phyloP scores from a whole-genome alignment of 2,888 invertebrate species.

The Euclidia mi region DNA sequence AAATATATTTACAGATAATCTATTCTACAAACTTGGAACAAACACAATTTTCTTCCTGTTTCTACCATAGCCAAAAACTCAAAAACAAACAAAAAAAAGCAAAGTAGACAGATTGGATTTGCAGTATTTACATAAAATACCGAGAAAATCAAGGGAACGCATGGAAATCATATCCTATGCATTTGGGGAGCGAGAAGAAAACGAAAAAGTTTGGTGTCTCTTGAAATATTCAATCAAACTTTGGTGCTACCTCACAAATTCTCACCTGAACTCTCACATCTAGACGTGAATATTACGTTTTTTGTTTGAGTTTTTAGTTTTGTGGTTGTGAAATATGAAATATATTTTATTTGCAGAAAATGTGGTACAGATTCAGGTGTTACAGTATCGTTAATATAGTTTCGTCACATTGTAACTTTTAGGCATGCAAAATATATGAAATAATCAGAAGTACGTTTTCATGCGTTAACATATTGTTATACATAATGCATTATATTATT shows the following conservation, averaged over 20 bases:
- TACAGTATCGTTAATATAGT: no score
- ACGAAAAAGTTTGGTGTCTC: slow-evolving; percentile 64
- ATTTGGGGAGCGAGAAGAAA: slow-evolving; percentile 56
- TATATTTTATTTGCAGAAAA: no score
- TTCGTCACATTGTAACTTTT: no score
- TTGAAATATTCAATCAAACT: slow-evolving; percentile 81
- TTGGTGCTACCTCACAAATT: slow-evolving; percentile 65
- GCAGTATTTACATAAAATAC: slow-evolving; percentile 35
- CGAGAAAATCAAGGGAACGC: slow-evolving; percentile 24
- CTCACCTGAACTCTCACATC: slow-evolving; percentile 60
- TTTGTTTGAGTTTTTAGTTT: no score
- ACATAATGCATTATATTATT: no score
- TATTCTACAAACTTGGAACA: neutral
- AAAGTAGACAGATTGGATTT: slow-evolving; percentile 38
- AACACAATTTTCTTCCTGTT: neutral
- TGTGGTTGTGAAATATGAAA: no score
- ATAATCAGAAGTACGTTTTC: no score
- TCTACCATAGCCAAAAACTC: neutral
- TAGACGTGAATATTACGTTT: slow-evolving; percentile 41
- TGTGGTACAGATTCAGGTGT: no score
- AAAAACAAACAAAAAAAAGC: slow-evolving; percentile 14
- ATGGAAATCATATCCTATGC: slow-evolving; percentile 59
- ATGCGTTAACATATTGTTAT: no score
- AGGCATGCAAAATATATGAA: no score
- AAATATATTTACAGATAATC: no score